Percentiles rank a stretch among this genome's conserved stretches.
phyloP scores from a whole-genome alignment of 2,113 vertebrate genomes.

The Thryonomys swinderianus region DNA sequence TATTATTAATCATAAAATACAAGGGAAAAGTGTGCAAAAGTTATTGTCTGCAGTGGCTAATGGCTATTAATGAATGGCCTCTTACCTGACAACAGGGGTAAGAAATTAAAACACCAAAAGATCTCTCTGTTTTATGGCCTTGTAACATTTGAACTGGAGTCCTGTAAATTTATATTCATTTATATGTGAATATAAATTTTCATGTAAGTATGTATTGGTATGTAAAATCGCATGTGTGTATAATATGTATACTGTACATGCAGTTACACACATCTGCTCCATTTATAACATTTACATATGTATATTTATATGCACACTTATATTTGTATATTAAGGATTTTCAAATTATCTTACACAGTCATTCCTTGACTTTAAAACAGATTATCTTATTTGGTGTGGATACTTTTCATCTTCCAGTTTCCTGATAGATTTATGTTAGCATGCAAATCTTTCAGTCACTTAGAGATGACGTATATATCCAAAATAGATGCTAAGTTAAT shows the following conservation, averaged over 20 bases:
- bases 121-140: too few species aligned
- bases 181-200: too few species aligned
- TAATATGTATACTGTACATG: neutral
- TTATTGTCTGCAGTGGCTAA: neutral
- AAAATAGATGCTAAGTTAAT: constrained; percentile 55
- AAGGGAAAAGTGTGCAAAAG: neutral
- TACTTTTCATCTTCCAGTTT: neutral
- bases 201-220: neutral
- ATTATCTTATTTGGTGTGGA: neutral
- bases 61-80: neutral
- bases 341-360: neutral
- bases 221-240: neutral
- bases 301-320: too few species aligned
- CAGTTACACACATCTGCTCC: neutral
- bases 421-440: neutral
- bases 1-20: neutral
- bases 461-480: constrained; percentile 37
- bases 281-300: neutral
- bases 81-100: neutral
- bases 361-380: neutral
- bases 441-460: neutral
- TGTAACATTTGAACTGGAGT: too few species aligned
- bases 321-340: neutral
- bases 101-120: neutral
- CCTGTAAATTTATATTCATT: too few species aligned